Base-by-base conservation (phyloP, 2,888 invertebrate genomes). In the Polymixis flavicincta region DNA sequence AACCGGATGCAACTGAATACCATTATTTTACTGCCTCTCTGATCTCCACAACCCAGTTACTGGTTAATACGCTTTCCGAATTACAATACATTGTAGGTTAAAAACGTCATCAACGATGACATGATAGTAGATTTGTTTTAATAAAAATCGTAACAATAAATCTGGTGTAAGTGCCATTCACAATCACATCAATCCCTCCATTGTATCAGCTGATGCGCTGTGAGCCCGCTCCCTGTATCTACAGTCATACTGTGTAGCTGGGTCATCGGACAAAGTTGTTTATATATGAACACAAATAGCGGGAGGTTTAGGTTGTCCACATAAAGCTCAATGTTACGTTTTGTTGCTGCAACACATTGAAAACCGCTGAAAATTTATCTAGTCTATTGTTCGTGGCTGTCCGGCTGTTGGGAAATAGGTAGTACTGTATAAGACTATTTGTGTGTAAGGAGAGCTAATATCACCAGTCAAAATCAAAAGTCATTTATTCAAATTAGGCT, bases 161-260 rank as follows among this genome's bases (percentile, higher is more conserved):
- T 92, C 88, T 84, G 74, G 66, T 57, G 86, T 89, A 89, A 92
- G 90, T 89, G 88, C 89, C 88, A 90, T 89, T 90, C 82, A 88
- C 88, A 90, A 89, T 90, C 82, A 88, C 85, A 85, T 87, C 89
- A 88, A 89, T 87, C 85, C 89, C 75, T 86, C 89, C 84, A 90
- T 93, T 93, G 90, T 92, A 87, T 85, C 75, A 76, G 83, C 86
- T 89, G 89, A 89, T 90, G 86, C 85, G 87, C 83, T 84, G 78
- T 86, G 84, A 78, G 79, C 83, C 87, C 86, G 83, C 86, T 85
- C 86, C 86, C 84, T 85, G 74, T 81, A 81, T 83, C 84, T 84
- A 88, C 83, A 5, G 37, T 37, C 37, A 37, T 37, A 37, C 37
- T 86, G 79, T 86, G 83, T 76, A 76, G 86, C 87, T 87, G 86